Evolutionary conservation across 2,888 invertebrate genomes (phyloP).

Genomic region (Asteroscopus sphinx): DNA sequence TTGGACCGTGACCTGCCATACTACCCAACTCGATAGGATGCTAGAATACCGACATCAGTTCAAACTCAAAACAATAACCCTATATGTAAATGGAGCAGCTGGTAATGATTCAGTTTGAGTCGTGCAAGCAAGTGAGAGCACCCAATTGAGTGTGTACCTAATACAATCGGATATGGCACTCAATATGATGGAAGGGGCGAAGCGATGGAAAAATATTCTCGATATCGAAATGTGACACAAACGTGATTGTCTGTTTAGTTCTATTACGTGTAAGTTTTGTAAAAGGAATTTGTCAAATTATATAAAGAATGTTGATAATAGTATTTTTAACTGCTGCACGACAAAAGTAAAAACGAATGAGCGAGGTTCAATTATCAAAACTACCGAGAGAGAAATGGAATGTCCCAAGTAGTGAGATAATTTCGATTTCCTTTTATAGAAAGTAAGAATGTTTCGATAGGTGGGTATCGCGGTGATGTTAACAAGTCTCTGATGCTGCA

Average conservation of each 20-base stretch:
- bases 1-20: constrained; percentile 63
- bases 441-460: constrained; percentile 86
- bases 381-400: constrained; percentile 86
- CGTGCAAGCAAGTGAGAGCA: constrained; percentile 64
- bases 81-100: constrained; percentile 79
- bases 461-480: constrained; percentile 72
- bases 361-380: constrained; percentile 82
- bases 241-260: constrained; percentile 41
- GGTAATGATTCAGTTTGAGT: constrained; percentile 68
- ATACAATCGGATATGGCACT: constrained; percentile 76
- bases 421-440: constrained; percentile 90
- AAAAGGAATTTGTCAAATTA: constrained; percentile 42
- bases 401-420: constrained; percentile 84
- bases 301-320: constrained; percentile 73
- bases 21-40: constrained; percentile 67
- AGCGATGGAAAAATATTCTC: constrained; percentile 55
- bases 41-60: constrained; percentile 66
- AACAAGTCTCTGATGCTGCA: constrained; percentile 68
- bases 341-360: constrained; percentile 79
- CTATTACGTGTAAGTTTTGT: constrained; percentile 34
- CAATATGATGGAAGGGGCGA: constrained; percentile 66
- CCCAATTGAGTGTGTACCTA: constrained; percentile 76
- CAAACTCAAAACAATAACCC: constrained; percentile 76
- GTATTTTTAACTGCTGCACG: constrained; percentile 60
- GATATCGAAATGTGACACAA: constrained; percentile 43